A percentile compares a stretch with the other conserved stretches of the same genome.
These are phyloP conservation scores for Pipra filicauda DNA, from an alignment of 2,113 vertebrate species.

Conservation along the genomic window DNA sequence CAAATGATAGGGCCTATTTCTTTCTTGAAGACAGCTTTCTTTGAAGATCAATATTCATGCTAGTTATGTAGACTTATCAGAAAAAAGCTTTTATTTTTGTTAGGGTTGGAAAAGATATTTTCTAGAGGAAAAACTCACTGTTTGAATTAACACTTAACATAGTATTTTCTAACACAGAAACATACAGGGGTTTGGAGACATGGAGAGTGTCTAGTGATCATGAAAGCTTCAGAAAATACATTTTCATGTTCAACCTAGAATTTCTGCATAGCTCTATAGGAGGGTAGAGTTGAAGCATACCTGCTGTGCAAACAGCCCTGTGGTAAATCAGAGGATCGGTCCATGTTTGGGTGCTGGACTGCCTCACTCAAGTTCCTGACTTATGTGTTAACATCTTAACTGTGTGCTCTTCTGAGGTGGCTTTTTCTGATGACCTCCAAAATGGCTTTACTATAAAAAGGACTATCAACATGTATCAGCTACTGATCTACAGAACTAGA, in stretches of 20 bases:
- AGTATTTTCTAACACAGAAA: not conserved
- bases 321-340: rapidly evolving
- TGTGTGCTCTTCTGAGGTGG: not conserved
- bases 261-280: not conserved
- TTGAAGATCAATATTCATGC: rapidly evolving
- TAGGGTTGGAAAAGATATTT: not conserved
- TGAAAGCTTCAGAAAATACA: not conserved
- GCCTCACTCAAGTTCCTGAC: not conserved
- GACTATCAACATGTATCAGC: not conserved
- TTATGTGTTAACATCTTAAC: not conserved
- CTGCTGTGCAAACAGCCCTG: not conserved
- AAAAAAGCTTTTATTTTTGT: not conserved
- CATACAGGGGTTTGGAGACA: not conserved
- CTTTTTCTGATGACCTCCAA: not conserved
- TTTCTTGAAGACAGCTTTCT: not conserved
- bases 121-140: not conserved
- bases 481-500: not conserved
- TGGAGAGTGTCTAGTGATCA: not conserved
- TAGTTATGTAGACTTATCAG: not conserved
- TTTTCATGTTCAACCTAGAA: not conserved
- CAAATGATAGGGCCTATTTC: not conserved
- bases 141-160: not conserved
- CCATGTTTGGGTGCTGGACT: not conserved
- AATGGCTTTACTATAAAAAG: not conserved
- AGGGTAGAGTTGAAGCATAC: not conserved